Evolutionary conservation across 2,797 vertebrate genomes (phyloP).

Genomic region (Neomorphus geoffroyi): DNA sequence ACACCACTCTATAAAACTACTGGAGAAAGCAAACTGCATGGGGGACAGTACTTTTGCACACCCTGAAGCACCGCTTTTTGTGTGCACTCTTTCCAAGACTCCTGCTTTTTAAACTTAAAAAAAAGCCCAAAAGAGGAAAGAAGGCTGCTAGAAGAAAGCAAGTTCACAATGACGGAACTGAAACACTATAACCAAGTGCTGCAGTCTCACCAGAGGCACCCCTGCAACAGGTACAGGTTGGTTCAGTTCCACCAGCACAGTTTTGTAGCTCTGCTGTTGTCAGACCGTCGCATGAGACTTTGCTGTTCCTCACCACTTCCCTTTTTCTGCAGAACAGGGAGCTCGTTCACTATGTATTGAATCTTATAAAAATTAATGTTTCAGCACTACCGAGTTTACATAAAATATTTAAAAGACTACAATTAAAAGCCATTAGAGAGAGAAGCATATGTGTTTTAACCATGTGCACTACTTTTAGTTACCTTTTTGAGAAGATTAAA

Average conservation of each 20-base stretch:
- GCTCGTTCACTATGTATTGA: accelerated
- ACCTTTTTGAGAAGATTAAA: constrained; percentile 63
- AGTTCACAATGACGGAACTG: neutral
- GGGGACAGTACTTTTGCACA: neutral
- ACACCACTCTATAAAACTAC: neutral
- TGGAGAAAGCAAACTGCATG: neutral
- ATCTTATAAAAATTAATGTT: neutral
- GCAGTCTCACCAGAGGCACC: neutral
- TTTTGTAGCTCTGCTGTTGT: neutral
- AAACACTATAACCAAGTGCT: neutral
- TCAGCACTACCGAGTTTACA: constrained; percentile 6
- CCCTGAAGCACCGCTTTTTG: neutral
- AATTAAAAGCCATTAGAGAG: constrained; percentile 44
- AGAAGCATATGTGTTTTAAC: neutral
- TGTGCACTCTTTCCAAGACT: neutral
- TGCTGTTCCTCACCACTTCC: neutral
- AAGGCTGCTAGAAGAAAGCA: neutral
- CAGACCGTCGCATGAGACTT: neutral
- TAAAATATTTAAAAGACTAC: constrained; percentile 17
- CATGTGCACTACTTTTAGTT: constrained; percentile 23
- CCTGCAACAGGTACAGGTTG: neutral
- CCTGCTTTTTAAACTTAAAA: neutral
- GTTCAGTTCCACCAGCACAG: neutral
- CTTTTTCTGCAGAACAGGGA: neutral
- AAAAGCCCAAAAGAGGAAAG: neutral